These are phyloP conservation scores for Eupeodes latifasciatus DNA, from an alignment of 2,888 invertebrate species.

Conservation along the genomic window DNA sequence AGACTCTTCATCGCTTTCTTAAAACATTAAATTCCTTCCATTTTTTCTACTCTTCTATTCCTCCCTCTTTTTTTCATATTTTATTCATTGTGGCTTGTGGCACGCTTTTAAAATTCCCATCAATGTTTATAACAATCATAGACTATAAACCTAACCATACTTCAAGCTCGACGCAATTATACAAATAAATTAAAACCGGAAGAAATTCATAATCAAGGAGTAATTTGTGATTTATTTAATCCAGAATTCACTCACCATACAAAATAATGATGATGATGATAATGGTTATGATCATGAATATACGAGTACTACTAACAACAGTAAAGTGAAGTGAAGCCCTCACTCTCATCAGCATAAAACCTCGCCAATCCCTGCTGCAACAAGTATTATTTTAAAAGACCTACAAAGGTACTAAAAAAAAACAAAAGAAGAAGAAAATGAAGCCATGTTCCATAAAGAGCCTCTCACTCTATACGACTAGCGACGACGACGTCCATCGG, in stretches of 20 bases:
- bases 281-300: constrained; percentile 12
- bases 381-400: constrained; percentile 29
- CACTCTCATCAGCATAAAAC: not conserved
- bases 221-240: constrained; percentile 63
- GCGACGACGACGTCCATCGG: not conserved
- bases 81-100: constrained; percentile 11
- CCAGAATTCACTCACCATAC: constrained; percentile 35
- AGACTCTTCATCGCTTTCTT: not conserved
- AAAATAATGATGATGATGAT: constrained; percentile 25
- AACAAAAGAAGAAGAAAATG: not conserved
- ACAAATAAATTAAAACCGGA: constrained; percentile 55
- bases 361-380: constrained; percentile 38
- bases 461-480: not conserved
- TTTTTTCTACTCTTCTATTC: not conserved
- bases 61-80: not conserved
- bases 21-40: not conserved
- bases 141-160: not conserved
- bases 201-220: constrained; percentile 54
- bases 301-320: not conserved
- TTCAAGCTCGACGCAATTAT: constrained; percentile 15
- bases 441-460: constrained; percentile 47
- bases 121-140: not conserved
- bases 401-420: not conserved
- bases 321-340: not conserved
- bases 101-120: constrained; percentile 22